These are phyloP conservation scores for Drosophila miranda DNA, from an alignment of 1,140 invertebrate species.

Conservation along the genomic window DNA sequence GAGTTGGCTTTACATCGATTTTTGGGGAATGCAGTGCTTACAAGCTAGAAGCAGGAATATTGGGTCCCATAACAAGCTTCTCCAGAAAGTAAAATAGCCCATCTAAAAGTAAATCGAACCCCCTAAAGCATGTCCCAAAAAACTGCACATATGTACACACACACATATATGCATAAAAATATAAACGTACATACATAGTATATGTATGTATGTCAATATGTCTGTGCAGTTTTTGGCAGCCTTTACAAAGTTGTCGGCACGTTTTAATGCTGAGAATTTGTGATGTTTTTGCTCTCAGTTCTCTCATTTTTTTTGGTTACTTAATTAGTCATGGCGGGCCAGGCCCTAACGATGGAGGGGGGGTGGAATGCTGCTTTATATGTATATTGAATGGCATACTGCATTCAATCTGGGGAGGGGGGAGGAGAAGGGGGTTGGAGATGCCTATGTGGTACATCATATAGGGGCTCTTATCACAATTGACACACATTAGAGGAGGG, in stretches of 20 bases:
- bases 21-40: not conserved
- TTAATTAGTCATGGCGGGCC: slow-evolving; percentile 72
- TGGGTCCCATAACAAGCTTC: not conserved
- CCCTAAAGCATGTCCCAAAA: slow-evolving; percentile 16
- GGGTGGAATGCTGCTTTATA: not conserved
- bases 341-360: slow-evolving; percentile 3
- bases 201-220: slow-evolving; percentile 18
- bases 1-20: not conserved
- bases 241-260: slow-evolving; percentile 75
- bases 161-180: slow-evolving; percentile 20
- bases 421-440: no score
- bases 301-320: slow-evolving; percentile 57
- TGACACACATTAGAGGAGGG: slow-evolving; percentile 64
- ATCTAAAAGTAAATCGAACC: not conserved
- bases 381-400: slow-evolving; percentile 3
- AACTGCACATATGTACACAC: not conserved
- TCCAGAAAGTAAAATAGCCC: slow-evolving; percentile 1
- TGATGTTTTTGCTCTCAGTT: slow-evolving; percentile 35
- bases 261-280: slow-evolving; percentile 71
- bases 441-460: not conserved
- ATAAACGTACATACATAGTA: slow-evolving; percentile 2
- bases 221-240: slow-evolving; percentile 39
- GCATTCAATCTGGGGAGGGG: not conserved
- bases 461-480: slow-evolving; percentile 54
- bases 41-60: no score